A percentile compares a stretch with the other conserved stretches of the same genome.
Conservation (phyloP, 2,888 invertebrate species). For the Eristalis intricaria region DNA sequence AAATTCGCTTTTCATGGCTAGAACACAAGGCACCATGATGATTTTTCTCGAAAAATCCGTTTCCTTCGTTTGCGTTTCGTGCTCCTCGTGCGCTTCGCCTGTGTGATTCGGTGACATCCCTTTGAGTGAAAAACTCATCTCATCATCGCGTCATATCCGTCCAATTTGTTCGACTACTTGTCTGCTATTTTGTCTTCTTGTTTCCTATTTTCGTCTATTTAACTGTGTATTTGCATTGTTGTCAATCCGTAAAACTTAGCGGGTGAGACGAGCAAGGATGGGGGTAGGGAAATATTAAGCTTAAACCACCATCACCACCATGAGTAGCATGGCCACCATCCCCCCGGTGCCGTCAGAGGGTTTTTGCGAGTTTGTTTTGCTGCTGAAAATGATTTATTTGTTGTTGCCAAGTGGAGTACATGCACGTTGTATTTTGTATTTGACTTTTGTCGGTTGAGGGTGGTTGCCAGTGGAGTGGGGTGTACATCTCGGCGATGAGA, state of each 20-base stretch:
- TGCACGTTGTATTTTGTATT: slow-evolving; percentile 39
- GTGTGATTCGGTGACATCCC: slow-evolving; percentile 21
- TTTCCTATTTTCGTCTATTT: slow-evolving; percentile 68
- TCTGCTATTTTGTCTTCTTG: slow-evolving; percentile 55
- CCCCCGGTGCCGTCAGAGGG: not conserved
- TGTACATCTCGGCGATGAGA: slow-evolving; percentile 41
- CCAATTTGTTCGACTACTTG: slow-evolving; percentile 68
- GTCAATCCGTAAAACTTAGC: slow-evolving; percentile 54
- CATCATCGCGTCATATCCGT: slow-evolving; percentile 66
- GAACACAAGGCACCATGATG: slow-evolving; percentile 40
- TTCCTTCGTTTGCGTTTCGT: not conserved
- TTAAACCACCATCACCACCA: slow-evolving; percentile 19
- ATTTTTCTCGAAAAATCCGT: slow-evolving; percentile 18
- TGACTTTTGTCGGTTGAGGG: slow-evolving; percentile 54
- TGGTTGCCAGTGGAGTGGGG: not conserved
- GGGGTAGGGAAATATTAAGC: not conserved
- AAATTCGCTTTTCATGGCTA: slow-evolving; percentile 18
- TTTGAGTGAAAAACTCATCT: slow-evolving; percentile 57
- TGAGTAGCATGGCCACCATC: not conserved
- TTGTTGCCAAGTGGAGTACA: slow-evolving; percentile 63
- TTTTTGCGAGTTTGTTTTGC: slow-evolving; percentile 46
- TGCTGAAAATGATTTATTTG: slow-evolving; percentile 63
- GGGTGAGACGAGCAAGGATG: slow-evolving; percentile 1
- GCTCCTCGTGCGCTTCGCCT: not conserved
- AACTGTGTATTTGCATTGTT: slow-evolving; percentile 66